Base-by-base conservation (phyloP, 2,888 invertebrate genomes). In the Sphaerophoria taeniata region DNA sequence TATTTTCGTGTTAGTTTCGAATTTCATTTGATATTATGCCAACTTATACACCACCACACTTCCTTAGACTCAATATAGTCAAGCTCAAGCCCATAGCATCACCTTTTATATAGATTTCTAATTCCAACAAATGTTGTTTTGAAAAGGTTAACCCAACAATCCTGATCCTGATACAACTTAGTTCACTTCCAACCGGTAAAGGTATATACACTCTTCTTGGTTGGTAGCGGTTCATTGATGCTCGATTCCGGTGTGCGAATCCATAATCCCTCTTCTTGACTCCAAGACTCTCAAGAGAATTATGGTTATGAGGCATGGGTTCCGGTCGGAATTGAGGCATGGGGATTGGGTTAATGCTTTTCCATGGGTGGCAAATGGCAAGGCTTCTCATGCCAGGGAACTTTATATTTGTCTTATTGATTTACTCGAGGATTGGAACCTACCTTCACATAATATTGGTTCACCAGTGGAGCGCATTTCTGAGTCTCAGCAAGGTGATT, bases 251-350 rank as follows among this genome's bases (percentile, higher is more conserved):
- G 75, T 72, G 75, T 72, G 51, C 53, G 56, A 69, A 61, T 69
- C 72, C 69, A 69, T 81, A 85, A 85, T 81, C 81, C 73, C 56
- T 63, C 67, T 69, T 77, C 85, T 76, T 81, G 85, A 73, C 81
- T 76, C 51, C 72, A 81, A 85, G 76, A 36, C 85, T 76, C 81
- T 73, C 69, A 24, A 45, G 71, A 73, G 85, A 85, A 70, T 85
- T 85, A 85, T 81, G 72, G 76, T 81, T 85, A 85, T 76, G 81
- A 81, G 81, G 39, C 55, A 63, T 76, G 61, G 76, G 51, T 76
- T 72, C 65, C 31, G 58, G 43, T 24, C 2, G 24, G 24, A 24
- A 12, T 43, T 43, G 43, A 12, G 6, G 43, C 12, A 11, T 6
- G 9, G 9, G 60, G 53, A 6, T 12, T 39, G 60, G 39, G 60